Conservation (phyloP, 2,888 invertebrate genomes). For the Alcis repandata region DNA sequence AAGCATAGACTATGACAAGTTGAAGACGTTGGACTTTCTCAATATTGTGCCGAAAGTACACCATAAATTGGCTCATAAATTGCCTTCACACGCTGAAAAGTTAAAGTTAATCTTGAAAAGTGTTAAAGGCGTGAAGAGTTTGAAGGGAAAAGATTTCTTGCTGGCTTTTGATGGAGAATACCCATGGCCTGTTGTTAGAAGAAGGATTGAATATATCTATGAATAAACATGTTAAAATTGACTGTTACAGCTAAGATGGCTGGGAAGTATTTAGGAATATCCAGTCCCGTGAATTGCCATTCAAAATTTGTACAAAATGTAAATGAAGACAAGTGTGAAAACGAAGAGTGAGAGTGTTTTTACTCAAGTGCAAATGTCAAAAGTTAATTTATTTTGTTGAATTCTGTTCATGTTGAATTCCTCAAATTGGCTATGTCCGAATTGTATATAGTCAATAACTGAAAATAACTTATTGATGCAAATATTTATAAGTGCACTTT, state of each 20-base stretch:
- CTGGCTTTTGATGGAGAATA: conserved; percentile 50
- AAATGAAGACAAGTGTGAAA: background rate
- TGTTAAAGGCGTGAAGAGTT: conserved; percentile 42
- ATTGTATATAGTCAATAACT: background rate
- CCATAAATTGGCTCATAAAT: conserved; percentile 47
- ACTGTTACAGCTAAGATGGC: background rate
- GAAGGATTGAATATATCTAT: conserved; percentile 46
- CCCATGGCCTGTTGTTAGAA: conserved; percentile 54
- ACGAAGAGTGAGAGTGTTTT: background rate
- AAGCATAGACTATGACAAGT: conserved; percentile 61
- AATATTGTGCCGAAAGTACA: conserved; percentile 59
- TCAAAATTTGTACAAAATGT: background rate
- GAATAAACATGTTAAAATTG: conserved; percentile 31
- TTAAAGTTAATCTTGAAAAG: conserved; percentile 44
- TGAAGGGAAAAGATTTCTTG: conserved; percentile 48
- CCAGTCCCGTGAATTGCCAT: background rate
- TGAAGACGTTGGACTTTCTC: conserved; percentile 62
- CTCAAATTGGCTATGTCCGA: conserved; percentile 1
- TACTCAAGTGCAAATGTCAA: background rate
- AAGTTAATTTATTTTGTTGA: background rate
- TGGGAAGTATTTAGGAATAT: background rate
- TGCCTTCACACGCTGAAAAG: conserved; percentile 32
- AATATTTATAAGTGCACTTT: conserved; percentile 47
- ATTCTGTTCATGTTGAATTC: conserved; percentile 16
- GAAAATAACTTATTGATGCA: conserved; percentile 28